phyloP scores from a whole-genome alignment of 2,113 vertebrate species.

The Zosterops borbonicus region DNA sequence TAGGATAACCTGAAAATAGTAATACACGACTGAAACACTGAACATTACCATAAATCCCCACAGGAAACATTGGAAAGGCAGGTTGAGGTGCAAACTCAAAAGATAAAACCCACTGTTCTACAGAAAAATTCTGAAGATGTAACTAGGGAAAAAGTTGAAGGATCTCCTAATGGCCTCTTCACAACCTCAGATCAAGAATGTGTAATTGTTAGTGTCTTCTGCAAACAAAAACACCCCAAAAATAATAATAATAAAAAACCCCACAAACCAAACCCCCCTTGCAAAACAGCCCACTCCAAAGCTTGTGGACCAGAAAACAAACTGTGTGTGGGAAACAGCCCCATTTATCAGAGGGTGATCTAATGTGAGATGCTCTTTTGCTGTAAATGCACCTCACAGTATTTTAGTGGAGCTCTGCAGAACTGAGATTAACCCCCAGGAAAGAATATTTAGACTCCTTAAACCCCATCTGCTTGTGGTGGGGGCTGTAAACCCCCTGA shows the following conservation, averaged over 20 bases:
- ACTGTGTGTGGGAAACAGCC: not conserved
- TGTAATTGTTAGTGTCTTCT: not conserved
- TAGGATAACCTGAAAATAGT: not conserved
- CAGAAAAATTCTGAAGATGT: not conserved
- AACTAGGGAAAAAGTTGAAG: not conserved
- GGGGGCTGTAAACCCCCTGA: not conserved
- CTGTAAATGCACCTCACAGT: not conserved
- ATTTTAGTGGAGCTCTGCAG: not conserved
- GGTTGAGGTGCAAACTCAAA: not conserved
- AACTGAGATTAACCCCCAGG: not conserved
- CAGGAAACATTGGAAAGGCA: not conserved
- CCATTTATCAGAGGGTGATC: not conserved
- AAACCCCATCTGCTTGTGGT: not conserved
- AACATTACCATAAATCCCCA: not conserved
- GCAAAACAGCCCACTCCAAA: not conserved
- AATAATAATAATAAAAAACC: not conserved
- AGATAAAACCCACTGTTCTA: not conserved
- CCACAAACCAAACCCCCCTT: not conserved
- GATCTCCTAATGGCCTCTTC: not conserved
- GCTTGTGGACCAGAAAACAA: not conserved
- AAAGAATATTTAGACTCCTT: not conserved
- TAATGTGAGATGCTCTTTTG: accelerated
- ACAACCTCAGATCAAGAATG: not conserved
- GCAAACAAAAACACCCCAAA: not conserved
- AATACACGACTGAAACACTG: not conserved